A percentile compares a stretch with the other conserved stretches of the same genome.
Conservation (phyloP, 2,113 vertebrate species). For the Ifrita kowaldi region DNA sequence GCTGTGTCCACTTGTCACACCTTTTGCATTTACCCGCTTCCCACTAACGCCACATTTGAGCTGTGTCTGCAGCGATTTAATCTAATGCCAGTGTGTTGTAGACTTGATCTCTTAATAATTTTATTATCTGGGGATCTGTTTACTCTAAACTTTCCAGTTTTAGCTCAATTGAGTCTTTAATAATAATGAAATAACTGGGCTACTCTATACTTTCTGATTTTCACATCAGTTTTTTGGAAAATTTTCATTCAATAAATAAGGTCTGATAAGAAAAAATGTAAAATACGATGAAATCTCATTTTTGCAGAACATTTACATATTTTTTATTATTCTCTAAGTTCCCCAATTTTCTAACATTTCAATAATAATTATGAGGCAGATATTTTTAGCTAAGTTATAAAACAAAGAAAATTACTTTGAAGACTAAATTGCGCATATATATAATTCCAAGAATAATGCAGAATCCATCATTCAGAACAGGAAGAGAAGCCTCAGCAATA, state of each 20-base stretch:
- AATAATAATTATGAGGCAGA: conserved; percentile 19
- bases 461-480: conserved; percentile 38
- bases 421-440: conserved; percentile 15
- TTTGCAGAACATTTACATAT: conserved; percentile 27
- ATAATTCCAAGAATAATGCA: conserved; percentile 29
- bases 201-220: conserved; percentile 18
- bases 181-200: not conserved
- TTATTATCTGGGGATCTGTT: not conserved
- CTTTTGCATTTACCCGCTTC: not conserved
- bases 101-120: not conserved
- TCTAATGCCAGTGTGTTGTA: not conserved
- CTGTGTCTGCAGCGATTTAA: not conserved
- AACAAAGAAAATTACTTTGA: conserved; percentile 30
- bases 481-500: conserved; percentile 37
- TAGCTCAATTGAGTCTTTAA: not conserved
- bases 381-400: not conserved
- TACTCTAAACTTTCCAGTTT: not conserved
- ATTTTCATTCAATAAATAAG: not conserved
- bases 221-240: not conserved
- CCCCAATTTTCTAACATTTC: conserved; percentile 38
- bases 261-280: not conserved
- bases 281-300: not conserved
- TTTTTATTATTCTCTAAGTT: conserved; percentile 51
- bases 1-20: not conserved
- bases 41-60: not conserved